A percentile compares a stretch with the other conserved stretches of the same genome.
phyloP scores from a whole-genome alignment of 2,888 invertebrate genomes.

The Epistrophe eligans region DNA sequence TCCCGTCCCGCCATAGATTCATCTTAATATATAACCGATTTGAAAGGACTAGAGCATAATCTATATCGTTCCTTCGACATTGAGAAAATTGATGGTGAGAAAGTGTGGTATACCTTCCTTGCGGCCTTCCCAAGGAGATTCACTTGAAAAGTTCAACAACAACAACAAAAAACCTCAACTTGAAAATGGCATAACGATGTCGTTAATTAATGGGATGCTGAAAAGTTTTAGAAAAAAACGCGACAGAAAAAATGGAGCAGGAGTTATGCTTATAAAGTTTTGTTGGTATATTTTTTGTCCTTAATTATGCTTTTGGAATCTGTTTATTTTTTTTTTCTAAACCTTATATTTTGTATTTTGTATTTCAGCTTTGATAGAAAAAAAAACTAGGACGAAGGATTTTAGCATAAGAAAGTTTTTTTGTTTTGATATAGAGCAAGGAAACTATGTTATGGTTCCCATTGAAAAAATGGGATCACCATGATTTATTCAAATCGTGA shows the following conservation, averaged over 20 bases:
- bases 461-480: constrained; percentile 15
- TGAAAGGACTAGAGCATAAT: constrained; percentile 10
- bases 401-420: constrained; percentile 23
- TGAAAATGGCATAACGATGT: constrained; percentile 42
- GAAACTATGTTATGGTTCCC: constrained; percentile 18
- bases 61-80: constrained; percentile 27
- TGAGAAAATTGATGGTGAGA: constrained; percentile 28
- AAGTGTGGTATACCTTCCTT: constrained; percentile 21
- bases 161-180: constrained; percentile 16
- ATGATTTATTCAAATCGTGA: constrained; percentile 11
- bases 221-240: constrained; percentile 17
- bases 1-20: neutral
- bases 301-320: constrained; percentile 33
- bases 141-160: constrained; percentile 22
- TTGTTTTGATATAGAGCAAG: constrained; percentile 13
- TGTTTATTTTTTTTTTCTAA: neutral
- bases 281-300: constrained; percentile 17
- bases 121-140: neutral
- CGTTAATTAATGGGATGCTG: constrained; percentile 45
- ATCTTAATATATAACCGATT: neutral
- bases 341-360: neutral
- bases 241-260: constrained; percentile 23
- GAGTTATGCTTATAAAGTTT: constrained; percentile 34
- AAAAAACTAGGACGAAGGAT: constrained; percentile 29
- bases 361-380: constrained; percentile 7